phyloP scores from a whole-genome alignment of 2,113 vertebrate genomes.

The Pluvialis apricaria region DNA sequence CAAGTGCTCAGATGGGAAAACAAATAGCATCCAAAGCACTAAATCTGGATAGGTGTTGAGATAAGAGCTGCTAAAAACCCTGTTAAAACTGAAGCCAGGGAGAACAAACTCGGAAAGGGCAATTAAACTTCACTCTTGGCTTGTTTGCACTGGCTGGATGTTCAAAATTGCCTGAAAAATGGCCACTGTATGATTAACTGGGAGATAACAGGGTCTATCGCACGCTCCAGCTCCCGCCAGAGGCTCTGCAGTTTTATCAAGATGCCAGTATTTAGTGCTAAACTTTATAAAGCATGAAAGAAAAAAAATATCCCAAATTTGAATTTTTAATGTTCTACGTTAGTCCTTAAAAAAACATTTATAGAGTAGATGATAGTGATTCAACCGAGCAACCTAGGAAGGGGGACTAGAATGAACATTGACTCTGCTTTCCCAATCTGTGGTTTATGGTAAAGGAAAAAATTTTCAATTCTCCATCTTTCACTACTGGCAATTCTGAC shows the following conservation, averaged over 20 bases:
- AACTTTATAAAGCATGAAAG: neutral
- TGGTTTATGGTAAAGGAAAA: neutral
- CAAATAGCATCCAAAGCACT: neutral
- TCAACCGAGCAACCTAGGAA: neutral
- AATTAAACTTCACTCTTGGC: neutral
- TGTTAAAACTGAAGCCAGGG: neutral
- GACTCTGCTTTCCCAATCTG: neutral
- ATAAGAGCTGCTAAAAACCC: neutral
- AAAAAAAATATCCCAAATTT: neutral
- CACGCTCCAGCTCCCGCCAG: neutral
- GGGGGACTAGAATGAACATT: neutral
- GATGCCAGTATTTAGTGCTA: neutral
- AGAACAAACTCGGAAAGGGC: neutral
- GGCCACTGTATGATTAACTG: neutral
- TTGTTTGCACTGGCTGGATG: neutral
- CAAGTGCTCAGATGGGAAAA: neutral
- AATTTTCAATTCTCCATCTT: neutral
- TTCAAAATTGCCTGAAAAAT: neutral
- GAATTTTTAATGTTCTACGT: neutral
- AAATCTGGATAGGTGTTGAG: neutral
- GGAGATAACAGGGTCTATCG: neutral
- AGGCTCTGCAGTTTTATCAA: neutral
- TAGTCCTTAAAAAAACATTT: neutral
- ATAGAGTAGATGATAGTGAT: neutral
- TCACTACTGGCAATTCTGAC: neutral